Evolutionary conservation across 2,113 vertebrate genomes (phyloP).

Genomic region (Misgurnus mizolepis): DNA sequence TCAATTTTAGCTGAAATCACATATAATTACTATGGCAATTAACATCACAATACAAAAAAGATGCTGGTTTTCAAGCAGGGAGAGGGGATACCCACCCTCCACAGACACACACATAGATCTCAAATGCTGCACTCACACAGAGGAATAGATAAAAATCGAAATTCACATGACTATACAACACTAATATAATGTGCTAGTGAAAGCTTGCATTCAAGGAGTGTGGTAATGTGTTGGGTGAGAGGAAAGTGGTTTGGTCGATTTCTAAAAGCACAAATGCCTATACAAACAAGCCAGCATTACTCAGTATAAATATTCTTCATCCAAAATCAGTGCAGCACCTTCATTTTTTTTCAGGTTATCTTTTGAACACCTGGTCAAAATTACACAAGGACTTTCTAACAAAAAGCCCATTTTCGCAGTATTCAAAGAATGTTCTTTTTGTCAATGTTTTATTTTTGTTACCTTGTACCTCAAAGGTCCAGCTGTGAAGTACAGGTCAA

Average conservation of each 20-base stretch:
- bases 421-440: constrained; percentile 38
- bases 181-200: constrained; percentile 63
- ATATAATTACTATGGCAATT: constrained; percentile 70
- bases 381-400: constrained; percentile 60
- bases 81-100: constrained; percentile 53
- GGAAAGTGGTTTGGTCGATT: constrained; percentile 33
- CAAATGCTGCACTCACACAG: constrained; percentile 5
- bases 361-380: constrained; percentile 56
- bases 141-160: constrained; percentile 21
- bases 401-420: constrained; percentile 65
- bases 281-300: constrained; percentile 74
- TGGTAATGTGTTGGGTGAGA: constrained; percentile 17
- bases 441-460: constrained; percentile 54
- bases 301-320: constrained; percentile 81
- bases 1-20: constrained; percentile 75
- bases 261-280: constrained; percentile 56
- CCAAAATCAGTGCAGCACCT: constrained; percentile 78
- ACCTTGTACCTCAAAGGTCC: constrained; percentile 87
- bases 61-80: constrained; percentile 62
- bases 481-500: constrained; percentile 86
- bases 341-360: constrained; percentile 64
- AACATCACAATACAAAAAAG: constrained; percentile 71
- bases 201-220: constrained; percentile 56
- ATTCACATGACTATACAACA: constrained; percentile 63
- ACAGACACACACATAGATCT: constrained; percentile 43